Conservation (phyloP, 2,113 vertebrate genomes). For the Helogale parvula region DNA sequence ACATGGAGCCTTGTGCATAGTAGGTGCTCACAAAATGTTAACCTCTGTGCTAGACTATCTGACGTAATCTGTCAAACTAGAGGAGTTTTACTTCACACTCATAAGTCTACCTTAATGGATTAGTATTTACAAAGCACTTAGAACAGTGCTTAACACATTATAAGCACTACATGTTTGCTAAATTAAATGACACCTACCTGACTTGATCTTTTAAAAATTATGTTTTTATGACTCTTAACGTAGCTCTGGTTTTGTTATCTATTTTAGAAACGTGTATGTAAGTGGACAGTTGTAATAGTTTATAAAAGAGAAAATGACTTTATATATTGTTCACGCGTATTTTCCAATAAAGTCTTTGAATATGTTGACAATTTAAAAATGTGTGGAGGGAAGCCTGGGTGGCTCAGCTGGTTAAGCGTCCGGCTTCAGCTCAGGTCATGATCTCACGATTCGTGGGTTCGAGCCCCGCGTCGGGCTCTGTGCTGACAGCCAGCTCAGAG, state of each 20-base stretch:
- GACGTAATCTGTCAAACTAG: background rate
- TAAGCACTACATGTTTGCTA: constrained; percentile 25
- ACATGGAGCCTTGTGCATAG: background rate
- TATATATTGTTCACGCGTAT: background rate
- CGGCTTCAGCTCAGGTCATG: too few species aligned
- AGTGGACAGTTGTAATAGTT: constrained; percentile 39
- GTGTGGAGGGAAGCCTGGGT: too few species aligned
- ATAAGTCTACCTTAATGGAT: constrained; percentile 25
- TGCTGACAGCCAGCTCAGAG: too few species aligned
- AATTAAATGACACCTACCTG: constrained; percentile 13
- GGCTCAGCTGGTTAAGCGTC: too few species aligned
- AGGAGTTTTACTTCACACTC: background rate
- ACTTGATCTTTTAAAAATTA: background rate
- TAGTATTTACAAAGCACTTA: constrained; percentile 5
- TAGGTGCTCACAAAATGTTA: background rate
- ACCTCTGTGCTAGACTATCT: background rate
- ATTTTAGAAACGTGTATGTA: constrained; percentile 40
- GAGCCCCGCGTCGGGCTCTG: too few species aligned
- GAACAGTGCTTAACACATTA: background rate
- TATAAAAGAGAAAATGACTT: constrained; percentile 33
- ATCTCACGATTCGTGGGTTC: too few species aligned
- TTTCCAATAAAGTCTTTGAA: constrained; percentile 33
- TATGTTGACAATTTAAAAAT: constrained; percentile 47
- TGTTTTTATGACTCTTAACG: constrained; percentile 39
- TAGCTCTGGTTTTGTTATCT: constrained; percentile 28